Conservation (phyloP, 2,888 invertebrate species). For the Phymatocera aterrima region DNA sequence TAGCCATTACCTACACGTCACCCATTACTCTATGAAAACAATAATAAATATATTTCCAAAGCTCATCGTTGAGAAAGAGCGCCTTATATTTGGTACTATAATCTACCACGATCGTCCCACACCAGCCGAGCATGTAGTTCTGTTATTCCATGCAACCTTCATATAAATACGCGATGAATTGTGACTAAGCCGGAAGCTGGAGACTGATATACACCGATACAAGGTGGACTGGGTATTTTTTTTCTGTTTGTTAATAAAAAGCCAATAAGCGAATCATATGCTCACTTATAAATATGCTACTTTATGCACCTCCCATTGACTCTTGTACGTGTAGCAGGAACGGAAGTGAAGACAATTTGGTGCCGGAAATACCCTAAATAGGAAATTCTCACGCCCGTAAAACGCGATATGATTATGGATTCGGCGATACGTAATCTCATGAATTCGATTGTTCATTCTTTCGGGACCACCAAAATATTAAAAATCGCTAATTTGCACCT, state of each 20-base stretch:
- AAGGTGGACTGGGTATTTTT: constrained; percentile 31
- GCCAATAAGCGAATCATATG: background rate
- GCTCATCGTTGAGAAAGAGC: background rate
- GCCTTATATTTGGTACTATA: background rate
- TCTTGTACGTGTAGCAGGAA: background rate
- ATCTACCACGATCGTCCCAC: background rate
- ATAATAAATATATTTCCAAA: background rate
- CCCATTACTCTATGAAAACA: background rate
- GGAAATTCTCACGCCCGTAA: background rate
- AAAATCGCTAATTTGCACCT: no score
- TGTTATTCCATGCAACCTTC: background rate
- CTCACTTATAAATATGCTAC: background rate
- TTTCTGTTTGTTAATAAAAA: background rate
- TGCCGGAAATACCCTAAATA: background rate
- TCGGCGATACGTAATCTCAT: background rate
- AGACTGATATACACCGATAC: constrained; percentile 1
- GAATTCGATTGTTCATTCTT: background rate
- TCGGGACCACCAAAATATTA: no score
- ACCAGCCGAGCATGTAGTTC: background rate
- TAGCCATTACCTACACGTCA: no score
- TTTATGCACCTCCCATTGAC: background rate
- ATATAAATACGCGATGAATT: background rate
- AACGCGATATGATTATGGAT: background rate
- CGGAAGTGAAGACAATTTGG: background rate
- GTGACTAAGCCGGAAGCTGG: background rate